Conservation (phyloP, 2,797 vertebrate genomes). For the Phylloscopus collybita region DNA sequence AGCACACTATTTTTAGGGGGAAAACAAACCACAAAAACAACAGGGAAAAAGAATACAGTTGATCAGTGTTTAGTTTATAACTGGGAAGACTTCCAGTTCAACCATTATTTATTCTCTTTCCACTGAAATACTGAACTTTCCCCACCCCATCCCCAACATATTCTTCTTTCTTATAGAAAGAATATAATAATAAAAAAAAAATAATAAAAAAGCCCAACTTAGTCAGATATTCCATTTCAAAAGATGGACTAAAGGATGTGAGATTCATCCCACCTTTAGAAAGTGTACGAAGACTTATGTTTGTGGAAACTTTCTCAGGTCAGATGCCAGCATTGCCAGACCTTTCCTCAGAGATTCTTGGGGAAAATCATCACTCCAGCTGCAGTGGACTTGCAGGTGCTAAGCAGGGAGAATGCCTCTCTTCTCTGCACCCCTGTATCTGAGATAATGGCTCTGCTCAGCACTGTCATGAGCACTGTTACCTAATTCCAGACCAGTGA, state of each 20-base stretch:
- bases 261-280: neutral
- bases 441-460: neutral
- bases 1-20: neutral
- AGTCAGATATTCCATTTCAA: neutral
- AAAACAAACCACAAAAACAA: neutral
- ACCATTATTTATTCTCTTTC: slow-evolving; percentile 31
- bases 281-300: neutral
- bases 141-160: neutral
- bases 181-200: neutral
- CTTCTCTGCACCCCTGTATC: fast-evolving
- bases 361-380: neutral
- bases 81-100: neutral
- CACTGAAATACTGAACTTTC: neutral
- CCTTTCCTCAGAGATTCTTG: neutral
- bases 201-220: neutral
- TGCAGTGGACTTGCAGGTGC: neutral
- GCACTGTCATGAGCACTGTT: neutral
- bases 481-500: neutral
- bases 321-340: neutral
- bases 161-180: neutral
- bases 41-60: neutral
- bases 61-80: neutral
- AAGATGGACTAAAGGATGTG: neutral
- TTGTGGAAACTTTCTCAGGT: neutral
- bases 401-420: neutral